phyloP scores from a whole-genome alignment of 2,888 invertebrate species.

The Frankliniella fusca region DNA sequence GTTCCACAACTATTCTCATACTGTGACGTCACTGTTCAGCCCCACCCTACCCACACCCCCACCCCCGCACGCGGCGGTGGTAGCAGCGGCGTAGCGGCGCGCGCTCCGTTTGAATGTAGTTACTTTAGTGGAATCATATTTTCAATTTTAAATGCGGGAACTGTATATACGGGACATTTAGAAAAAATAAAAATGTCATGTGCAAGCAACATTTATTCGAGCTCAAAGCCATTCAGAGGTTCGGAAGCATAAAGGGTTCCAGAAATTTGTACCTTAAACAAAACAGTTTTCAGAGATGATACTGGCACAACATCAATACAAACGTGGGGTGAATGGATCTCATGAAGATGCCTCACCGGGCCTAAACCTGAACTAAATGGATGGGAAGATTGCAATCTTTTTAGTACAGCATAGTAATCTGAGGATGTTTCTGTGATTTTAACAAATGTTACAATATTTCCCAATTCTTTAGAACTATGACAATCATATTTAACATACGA shows the following conservation, averaged over 20 bases:
- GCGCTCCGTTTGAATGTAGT: not conserved
- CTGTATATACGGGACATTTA: not conserved
- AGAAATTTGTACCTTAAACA: not conserved
- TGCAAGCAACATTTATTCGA: not conserved
- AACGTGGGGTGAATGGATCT: not conserved
- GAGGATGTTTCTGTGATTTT: not conserved
- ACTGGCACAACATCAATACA: not conserved
- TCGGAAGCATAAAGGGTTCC: not conserved
- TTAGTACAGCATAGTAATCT: not conserved
- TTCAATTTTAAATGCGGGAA: not conserved
- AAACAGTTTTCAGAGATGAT: not conserved
- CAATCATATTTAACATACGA: not conserved
- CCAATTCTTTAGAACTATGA: not conserved
- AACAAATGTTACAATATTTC: not conserved
- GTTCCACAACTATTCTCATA: not conserved
- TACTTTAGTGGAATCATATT: no score
- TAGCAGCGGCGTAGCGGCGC: not conserved
- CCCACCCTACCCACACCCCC: not conserved
- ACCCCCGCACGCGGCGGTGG: not conserved
- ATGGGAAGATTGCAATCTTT: not conserved
- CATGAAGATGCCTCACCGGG: not conserved
- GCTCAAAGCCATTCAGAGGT: not conserved
- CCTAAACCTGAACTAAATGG: not conserved
- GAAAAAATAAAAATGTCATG: not conserved
- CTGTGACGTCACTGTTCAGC: not conserved